phyloP scores from a whole-genome alignment of 2,888 invertebrate genomes.

The Acleris emargana region DNA sequence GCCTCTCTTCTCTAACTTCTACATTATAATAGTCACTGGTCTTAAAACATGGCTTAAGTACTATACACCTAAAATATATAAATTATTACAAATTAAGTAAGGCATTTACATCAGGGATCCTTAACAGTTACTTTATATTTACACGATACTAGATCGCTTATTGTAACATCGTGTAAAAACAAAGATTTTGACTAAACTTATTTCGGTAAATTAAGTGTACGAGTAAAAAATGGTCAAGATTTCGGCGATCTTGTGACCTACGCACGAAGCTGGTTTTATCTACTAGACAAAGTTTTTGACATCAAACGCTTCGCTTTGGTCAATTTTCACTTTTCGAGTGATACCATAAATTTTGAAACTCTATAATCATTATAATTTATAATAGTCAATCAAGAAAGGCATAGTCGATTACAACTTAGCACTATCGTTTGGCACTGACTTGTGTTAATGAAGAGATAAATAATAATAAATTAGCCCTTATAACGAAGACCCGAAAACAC shows the following conservation, averaged over 20 bases:
- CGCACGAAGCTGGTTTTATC: slow-evolving; percentile 63
- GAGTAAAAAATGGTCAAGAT: slow-evolving; percentile 80
- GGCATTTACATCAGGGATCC: slow-evolving; percentile 82
- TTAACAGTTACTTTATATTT: slow-evolving; percentile 76
- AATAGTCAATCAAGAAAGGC: slow-evolving; percentile 63
- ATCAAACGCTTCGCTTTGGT: slow-evolving; percentile 69
- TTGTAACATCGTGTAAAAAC: slow-evolving; percentile 78
- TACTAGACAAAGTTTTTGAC: slow-evolving; percentile 39
- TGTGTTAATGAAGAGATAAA: slow-evolving; percentile 67
- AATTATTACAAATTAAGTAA: slow-evolving; percentile 84
- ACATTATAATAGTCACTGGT: slow-evolving; percentile 83
- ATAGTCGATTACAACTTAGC: slow-evolving; percentile 78
- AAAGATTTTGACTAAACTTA: slow-evolving; percentile 82
- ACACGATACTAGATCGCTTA: slow-evolving; percentile 73
- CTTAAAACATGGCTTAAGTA: slow-evolving; percentile 84
- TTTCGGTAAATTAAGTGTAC: slow-evolving; percentile 79
- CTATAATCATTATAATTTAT: slow-evolving; percentile 48
- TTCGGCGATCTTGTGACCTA: slow-evolving; percentile 80
- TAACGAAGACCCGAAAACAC: slow-evolving; percentile 60
- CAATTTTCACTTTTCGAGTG: slow-evolving; percentile 58
- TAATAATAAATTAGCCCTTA: slow-evolving; percentile 69
- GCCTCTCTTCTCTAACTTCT: slow-evolving; percentile 70
- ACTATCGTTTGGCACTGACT: slow-evolving; percentile 81
- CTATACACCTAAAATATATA: slow-evolving; percentile 84
- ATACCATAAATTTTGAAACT: slow-evolving; percentile 68